Conservation (phyloP, 2,113 vertebrate species). For the Burhinus oedicnemus region DNA sequence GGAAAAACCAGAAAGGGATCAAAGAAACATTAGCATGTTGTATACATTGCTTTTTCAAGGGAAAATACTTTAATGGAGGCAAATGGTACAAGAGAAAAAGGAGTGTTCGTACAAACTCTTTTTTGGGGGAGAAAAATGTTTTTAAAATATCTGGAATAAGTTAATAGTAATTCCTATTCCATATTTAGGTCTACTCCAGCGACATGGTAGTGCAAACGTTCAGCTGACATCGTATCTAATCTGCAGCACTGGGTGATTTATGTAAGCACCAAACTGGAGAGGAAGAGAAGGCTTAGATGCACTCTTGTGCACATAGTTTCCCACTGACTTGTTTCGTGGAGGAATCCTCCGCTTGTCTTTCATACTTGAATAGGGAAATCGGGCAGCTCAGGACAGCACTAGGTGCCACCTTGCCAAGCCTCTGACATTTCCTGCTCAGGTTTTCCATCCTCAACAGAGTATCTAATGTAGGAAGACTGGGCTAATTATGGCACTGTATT, state of each 20-base stretch:
- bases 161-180: background rate
- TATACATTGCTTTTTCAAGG: background rate
- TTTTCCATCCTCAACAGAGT: background rate
- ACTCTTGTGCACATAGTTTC: background rate
- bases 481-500: background rate
- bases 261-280: background rate
- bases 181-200: background rate
- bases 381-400: fast-evolving
- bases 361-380: background rate
- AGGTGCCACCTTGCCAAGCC: background rate
- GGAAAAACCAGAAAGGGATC: fast-evolving
- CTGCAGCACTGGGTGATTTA: background rate
- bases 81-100: background rate
- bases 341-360: background rate
- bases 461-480: background rate
- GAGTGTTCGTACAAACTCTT: background rate
- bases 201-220: background rate
- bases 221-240: background rate
- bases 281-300: background rate
- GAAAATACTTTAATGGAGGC: background rate
- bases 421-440: background rate
- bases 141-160: background rate
- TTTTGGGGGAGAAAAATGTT: fast-evolving
- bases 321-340: background rate
- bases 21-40: background rate